A percentile compares a stretch with the other conserved stretches of the same genome.
Conservation (phyloP, 2,113 vertebrate species). For the Ceuthmochares aereus region DNA sequence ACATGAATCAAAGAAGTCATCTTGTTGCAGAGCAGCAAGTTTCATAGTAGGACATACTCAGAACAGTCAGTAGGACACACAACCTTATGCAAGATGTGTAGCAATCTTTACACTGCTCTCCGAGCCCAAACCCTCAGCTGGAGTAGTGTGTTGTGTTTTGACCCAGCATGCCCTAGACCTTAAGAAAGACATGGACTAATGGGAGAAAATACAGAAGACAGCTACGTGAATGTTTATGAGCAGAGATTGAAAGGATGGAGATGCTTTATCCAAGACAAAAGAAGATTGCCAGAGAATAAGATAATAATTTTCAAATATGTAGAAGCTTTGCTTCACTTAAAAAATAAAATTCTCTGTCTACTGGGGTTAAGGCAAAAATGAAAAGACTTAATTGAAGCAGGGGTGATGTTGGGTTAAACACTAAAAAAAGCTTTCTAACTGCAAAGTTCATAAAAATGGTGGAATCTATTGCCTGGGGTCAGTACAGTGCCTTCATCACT, state of each 20-base stretch:
- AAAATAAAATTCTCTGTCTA: neutral
- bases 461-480: conserved; percentile 43
- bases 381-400: conserved; percentile 34
- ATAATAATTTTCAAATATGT: neutral
- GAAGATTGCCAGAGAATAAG: neutral
- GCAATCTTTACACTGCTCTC: neutral
- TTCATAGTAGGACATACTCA: neutral
- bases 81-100: rapidly evolving
- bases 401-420: neutral
- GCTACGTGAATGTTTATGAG: neutral
- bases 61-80: neutral
- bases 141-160: neutral
- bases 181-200: neutral
- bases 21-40: neutral
- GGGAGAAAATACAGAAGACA: neutral
- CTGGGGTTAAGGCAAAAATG: neutral
- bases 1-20: neutral
- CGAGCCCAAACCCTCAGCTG: neutral
- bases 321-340: neutral
- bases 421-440: neutral
- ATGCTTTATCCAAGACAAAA: neutral
- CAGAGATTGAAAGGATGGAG: neutral
- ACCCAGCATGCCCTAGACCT: neutral
- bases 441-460: neutral
- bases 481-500: neutral